Conservation (phyloP, 2,113 vertebrate species). For the Dromiciops gliroides region DNA sequence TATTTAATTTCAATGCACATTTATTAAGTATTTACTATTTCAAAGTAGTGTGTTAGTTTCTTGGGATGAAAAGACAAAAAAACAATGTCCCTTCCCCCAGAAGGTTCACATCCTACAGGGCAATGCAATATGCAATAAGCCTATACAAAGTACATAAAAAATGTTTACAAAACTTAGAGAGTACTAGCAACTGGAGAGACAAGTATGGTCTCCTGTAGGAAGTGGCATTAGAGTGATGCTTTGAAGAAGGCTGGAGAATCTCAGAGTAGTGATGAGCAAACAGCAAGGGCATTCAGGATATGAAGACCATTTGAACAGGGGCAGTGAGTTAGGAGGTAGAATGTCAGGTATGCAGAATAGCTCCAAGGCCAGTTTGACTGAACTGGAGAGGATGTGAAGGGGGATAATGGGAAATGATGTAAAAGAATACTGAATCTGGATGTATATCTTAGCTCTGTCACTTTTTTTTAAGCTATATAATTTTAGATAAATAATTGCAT, state of each 20-base stretch:
- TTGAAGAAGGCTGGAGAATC: background rate
- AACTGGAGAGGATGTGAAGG: background rate
- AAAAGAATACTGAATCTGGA: background rate
- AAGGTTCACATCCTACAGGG: too few species aligned
- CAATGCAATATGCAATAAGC: too few species aligned
- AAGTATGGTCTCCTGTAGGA: too few species aligned
- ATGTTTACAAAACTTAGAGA: too few species aligned
- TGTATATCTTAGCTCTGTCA: background rate
- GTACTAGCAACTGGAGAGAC: too few species aligned
- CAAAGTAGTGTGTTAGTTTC: too few species aligned
- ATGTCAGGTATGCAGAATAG: background rate
- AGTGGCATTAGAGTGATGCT: background rate
- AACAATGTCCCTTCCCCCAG: too few species aligned
- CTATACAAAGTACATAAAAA: too few species aligned
- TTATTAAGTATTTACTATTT: too few species aligned
- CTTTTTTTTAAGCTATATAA: background rate
- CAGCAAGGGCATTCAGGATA: background rate
- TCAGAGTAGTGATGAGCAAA: background rate
- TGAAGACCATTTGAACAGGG: background rate
- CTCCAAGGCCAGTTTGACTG: background rate
- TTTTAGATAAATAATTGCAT: background rate
- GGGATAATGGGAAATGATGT: background rate
- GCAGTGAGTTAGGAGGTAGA: background rate
- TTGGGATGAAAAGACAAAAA: too few species aligned
- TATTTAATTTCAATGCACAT: too few species aligned